Base-by-base conservation (phyloP, 2,797 vertebrate species). In the Hemibagrus guttatus region DNA sequence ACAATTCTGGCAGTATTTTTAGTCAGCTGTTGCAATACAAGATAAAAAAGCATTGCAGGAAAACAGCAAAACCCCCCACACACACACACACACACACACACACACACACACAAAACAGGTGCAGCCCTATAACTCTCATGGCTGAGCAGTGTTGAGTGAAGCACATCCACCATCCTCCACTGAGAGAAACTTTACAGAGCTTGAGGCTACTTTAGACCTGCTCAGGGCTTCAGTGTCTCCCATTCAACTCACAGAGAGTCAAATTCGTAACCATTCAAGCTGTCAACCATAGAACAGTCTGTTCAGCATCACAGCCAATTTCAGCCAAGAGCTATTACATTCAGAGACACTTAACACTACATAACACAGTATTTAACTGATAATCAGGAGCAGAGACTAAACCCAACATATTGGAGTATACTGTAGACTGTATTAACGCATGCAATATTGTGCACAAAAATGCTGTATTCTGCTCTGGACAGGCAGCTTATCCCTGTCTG, bases 61-160 rank as follows among this genome's bases (percentile, higher is more conserved):
- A 49, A 52, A 75, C 46, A 11, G 26, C 42, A 49, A 23, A 16
- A 35, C 49, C 42, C 23, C 26, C 14, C 64, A 66, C 64, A 31
- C 64, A 31, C 26, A 16, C 26, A 28, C 16, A 78, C n/a, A 58
- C 78, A 59, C 21, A 1, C 58, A 61, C 56, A 42, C 26, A 56
- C 31, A 59, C 52, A 83, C 21, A 39, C 35, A 84, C 3, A 17
- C 6, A 59, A 59, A 76, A 76, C 28, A 79, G 68, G 23, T 69
- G 82, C 52, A 72, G 66, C 49, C 16, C n/a, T 69, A n/a, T 84
- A 58, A 84, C 39, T 75, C 74, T 76, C 49, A 85, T 66, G 74
- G 61, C 19, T 68, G 31, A 66, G 28, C 59, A 39, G 31, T n/a
- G 75, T 58, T 31, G 31, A 79, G 63, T 78, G 31, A 66, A 79